Evolutionary conservation across 1,140 invertebrate genomes (phyloP).

Genomic region (Dendrolimus kikuchii): DNA sequence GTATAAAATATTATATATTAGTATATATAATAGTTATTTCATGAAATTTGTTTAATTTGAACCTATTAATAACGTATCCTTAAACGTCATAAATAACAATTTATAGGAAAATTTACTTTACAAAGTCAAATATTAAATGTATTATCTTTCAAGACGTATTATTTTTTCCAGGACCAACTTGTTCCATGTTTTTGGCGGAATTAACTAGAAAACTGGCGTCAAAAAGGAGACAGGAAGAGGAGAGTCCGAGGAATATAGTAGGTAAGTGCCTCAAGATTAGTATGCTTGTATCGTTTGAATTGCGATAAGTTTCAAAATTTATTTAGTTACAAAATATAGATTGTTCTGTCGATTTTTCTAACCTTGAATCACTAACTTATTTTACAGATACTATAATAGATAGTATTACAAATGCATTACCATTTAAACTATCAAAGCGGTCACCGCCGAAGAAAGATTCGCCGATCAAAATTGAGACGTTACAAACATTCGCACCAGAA

Average conservation of each 20-base stretch:
- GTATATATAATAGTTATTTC: too few species aligned
- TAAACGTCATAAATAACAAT: too few species aligned
- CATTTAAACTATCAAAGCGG: slow-evolving; percentile 38
- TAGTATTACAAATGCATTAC: slow-evolving; percentile 47
- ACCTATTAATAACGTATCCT: too few species aligned
- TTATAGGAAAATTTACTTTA: too few species aligned
- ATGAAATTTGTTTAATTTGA: too few species aligned
- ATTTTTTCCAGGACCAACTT: slow-evolving; percentile 36
- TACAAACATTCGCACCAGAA: slow-evolving; percentile 49
- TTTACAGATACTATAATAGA: slow-evolving; percentile 50
- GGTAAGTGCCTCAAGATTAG: slow-evolving; percentile 34
- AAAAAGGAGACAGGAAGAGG: slow-evolving; percentile 46
- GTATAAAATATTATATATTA: too few species aligned
- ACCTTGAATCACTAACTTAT: not conserved
- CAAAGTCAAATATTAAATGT: too few species aligned
- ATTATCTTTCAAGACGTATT: not conserved
- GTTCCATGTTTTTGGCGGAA: slow-evolving; percentile 57
- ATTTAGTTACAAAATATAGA: too few species aligned
- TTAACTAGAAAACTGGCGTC: slow-evolving; percentile 41
- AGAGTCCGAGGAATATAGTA: slow-evolving; percentile 39
- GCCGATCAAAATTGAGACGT: slow-evolving; percentile 46
- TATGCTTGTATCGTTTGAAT: too few species aligned
- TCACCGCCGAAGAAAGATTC: slow-evolving; percentile 35
- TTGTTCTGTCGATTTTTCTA: too few species aligned
- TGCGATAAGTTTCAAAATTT: too few species aligned